A percentile compares a stretch with the other conserved stretches of the same genome.
These are phyloP conservation scores for Aproaerema taeniolella DNA, from an alignment of 2,888 invertebrate genomes.

Conservation along the genomic window DNA sequence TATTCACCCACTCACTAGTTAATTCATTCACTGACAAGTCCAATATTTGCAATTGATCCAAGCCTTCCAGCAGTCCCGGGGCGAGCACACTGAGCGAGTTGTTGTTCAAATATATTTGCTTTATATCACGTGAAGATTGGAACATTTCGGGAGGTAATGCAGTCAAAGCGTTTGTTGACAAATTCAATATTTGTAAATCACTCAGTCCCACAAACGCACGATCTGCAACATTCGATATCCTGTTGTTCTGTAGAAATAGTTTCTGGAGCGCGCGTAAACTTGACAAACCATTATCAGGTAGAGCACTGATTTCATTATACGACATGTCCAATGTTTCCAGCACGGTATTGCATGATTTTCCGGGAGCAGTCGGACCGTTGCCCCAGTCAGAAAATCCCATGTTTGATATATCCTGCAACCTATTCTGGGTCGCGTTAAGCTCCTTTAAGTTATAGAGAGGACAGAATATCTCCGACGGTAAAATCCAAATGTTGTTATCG, in stretches of 20 bases:
- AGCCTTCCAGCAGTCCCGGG: constrained; percentile 84
- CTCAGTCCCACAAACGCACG: constrained; percentile 84
- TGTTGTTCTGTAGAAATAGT: constrained; percentile 86
- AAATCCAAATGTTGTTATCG: constrained; percentile 86
- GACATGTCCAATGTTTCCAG: constrained; percentile 85
- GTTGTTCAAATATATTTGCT: constrained; percentile 85
- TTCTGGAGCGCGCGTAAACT: constrained; percentile 82
- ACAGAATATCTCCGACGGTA: constrained; percentile 85
- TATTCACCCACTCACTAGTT: constrained; percentile 86
- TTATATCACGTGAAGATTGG: constrained; percentile 82
- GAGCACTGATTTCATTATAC: constrained; percentile 82
- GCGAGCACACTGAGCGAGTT: constrained; percentile 86
- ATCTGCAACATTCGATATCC: constrained; percentile 84
- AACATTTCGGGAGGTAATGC: constrained; percentile 88
- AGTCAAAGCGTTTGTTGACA: constrained; percentile 87
- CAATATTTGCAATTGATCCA: constrained; percentile 84
- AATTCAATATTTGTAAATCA: constrained; percentile 83
- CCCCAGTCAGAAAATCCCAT: constrained; percentile 86
- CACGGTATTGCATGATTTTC: constrained; percentile 83
- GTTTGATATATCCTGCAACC: constrained; percentile 86
- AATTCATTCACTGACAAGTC: constrained; percentile 86
- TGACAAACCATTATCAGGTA: constrained; percentile 84
- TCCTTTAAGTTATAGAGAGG: constrained; percentile 81
- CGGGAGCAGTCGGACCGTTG: constrained; percentile 80
- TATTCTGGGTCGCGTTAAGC: constrained; percentile 86